Evolutionary conservation across 2,797 vertebrate genomes (phyloP).

Genomic region (Sebastes wilsoni): DNA sequence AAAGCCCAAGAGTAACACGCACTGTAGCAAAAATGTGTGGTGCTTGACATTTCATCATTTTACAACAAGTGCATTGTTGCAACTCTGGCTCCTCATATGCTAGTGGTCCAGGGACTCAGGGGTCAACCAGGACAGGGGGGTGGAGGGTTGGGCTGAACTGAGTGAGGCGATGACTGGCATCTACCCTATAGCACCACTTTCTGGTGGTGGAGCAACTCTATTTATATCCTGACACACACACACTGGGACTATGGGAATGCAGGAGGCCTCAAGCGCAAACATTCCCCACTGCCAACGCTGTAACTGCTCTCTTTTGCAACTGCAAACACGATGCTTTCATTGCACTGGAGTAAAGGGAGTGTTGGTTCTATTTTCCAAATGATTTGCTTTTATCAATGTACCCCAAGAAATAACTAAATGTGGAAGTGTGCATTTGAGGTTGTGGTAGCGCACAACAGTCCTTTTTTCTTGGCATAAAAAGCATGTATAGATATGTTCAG

Average conservation of each 20-base stretch:
- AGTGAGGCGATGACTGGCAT: slow-evolving; percentile 35
- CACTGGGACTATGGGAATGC: slow-evolving; percentile 62
- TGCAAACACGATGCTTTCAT: slow-evolving; percentile 34
- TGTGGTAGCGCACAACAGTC: background rate
- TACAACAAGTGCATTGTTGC: slow-evolving; percentile 20
- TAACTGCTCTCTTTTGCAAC: slow-evolving; percentile 44
- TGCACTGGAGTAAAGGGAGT: background rate
- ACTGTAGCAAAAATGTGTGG: slow-evolving; percentile 4
- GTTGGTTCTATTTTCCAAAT: background rate
- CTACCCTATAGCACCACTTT: slow-evolving; percentile 53
- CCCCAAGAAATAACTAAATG: background rate
- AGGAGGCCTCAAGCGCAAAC: slow-evolving; percentile 68
- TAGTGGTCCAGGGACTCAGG: slow-evolving; percentile 1
- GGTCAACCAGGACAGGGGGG: slow-evolving; percentile 51
- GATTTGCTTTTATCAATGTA: background rate
- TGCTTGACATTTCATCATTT: slow-evolving; percentile 27
- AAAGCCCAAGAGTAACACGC: background rate
- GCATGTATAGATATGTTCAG: background rate
- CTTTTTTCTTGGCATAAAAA: background rate
- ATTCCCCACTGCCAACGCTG: slow-evolving; percentile 45
- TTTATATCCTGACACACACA: slow-evolving; percentile 69
- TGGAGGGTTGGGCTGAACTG: slow-evolving; percentile 26
- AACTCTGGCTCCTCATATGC: slow-evolving; percentile 13
- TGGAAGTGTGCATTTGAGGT: background rate
- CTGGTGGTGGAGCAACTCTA: slow-evolving; percentile 66